Base-by-base conservation (phyloP, 2,888 invertebrate species). In the Drosophila bunnanda region DNA sequence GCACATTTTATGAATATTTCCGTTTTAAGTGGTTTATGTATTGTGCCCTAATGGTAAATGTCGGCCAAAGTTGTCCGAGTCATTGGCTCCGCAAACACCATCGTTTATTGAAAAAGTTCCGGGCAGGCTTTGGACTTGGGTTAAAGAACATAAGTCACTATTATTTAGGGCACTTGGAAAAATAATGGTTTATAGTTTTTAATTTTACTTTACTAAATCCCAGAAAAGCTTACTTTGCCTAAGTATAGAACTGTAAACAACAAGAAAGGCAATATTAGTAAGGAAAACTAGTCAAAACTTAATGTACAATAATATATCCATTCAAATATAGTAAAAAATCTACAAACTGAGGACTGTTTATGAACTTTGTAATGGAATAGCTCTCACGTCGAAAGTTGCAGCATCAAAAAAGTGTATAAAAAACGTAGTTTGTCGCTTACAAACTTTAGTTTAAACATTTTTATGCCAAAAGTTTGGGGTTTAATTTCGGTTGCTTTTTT, bases 91-190 rank as follows among this genome's bases (percentile, higher is more conserved):
- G 43, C 28, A 69, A 69, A 69, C 70, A 69, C 59, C 70, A 69
- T 69, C 52, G 59, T 25, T 70, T 70, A 70, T 70, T 71, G 61
- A 36, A 70, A 70, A 70, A 70, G 71, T 70, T 25, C 22, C 28
- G 22, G 8, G 4, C 20, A 30, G 58, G 43, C 58, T 34, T 32
- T 32, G 17, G 46, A 7, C 6, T 20, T 38, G 20, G 15, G 17
- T 20, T 50, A 12, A 22, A 20, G 43, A 32, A 30, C 34, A 30
- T 36, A 43, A 44, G 28, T 61, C 36, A 62, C 62, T 62, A 62
- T 46, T 62, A 61, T 62, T 62, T 46, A 22, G 17, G 17, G 13
- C 39, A 60, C 59, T 60, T 20, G 4, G 38, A 39, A 56, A 59
- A 32, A 32, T 34, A 2, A 15, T 22, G 0, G 3, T 34, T 15